Percentiles rank a stretch among this genome's conserved stretches.
Conservation (phyloP, 2,888 invertebrate species). For the Abrostola triplasia region DNA sequence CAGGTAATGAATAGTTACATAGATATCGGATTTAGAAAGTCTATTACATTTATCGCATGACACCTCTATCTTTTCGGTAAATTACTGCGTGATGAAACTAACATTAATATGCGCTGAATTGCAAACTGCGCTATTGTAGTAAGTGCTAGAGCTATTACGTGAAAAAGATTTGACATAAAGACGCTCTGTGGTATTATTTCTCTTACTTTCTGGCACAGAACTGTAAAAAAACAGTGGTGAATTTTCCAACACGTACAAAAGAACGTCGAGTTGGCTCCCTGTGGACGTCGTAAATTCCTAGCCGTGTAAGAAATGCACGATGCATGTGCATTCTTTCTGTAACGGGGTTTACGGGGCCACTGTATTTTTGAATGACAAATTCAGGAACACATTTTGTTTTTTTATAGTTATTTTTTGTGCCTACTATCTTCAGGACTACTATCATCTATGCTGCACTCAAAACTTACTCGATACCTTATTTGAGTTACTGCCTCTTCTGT, state of each 20-base stretch:
- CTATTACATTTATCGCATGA: too few relatives aligned
- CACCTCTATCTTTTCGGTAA: too few relatives aligned
- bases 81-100: too few relatives aligned
- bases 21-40: too few relatives aligned
- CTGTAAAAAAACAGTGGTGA: constrained; percentile 23
- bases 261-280: constrained; percentile 44
- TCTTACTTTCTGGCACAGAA: constrained; percentile 15
- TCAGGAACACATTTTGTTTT: constrained; percentile 1
- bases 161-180: constrained; percentile 1
- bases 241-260: constrained; percentile 47
- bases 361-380: constrained; percentile 26
- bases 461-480: too few relatives aligned
- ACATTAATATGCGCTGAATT: too few relatives aligned
- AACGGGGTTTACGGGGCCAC: constrained; percentile 25
- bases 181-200: constrained; percentile 4
- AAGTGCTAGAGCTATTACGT: neutral
- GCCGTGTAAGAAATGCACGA: constrained; percentile 48
- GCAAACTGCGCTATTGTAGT: neutral
- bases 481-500: too few relatives aligned
- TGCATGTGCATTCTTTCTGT: constrained; percentile 48
- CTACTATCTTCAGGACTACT: too few relatives aligned
- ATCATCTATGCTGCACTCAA: too few relatives aligned
- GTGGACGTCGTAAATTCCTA: constrained; percentile 51
- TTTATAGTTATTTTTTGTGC: too few relatives aligned
- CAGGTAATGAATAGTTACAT: too few relatives aligned